These are phyloP conservation scores for Plumapathes pennacea DNA, from an alignment of 92 coral and sea anemone genomes.

Conservation along the genomic window DNA sequence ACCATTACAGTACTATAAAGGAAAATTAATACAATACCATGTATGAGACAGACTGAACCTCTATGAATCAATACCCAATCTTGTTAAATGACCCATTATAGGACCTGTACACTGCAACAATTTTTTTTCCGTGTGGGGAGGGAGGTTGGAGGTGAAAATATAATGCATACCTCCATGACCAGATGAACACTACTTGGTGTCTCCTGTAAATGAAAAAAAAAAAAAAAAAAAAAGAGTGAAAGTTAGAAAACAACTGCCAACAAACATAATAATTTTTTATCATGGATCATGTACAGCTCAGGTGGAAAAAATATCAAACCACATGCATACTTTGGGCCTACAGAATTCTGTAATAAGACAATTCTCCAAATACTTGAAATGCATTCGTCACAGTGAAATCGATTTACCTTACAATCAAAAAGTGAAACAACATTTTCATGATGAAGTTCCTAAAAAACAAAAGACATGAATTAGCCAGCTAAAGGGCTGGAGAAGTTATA, in stretches of 20 bases:
- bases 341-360: too few species aligned
- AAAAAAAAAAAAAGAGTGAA: neutral
- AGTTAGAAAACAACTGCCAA: too few species aligned
- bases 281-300: neutral
- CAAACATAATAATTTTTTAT: neutral
- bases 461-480: neutral
- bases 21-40: neutral
- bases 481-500: too few species aligned
- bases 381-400: neutral
- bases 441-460: constrained; percentile 72
- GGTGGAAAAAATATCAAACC: too few species aligned
- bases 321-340: too few species aligned
- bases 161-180: constrained; percentile 90
- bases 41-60: neutral
- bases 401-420: constrained; percentile 86
- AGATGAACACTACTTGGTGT: constrained; percentile 78
- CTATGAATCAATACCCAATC: neutral
- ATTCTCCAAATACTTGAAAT: neutral
- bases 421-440: constrained; percentile 94
- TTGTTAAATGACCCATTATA: neutral
- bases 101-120: neutral
- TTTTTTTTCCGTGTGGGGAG: neutral
- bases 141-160: too few species aligned
- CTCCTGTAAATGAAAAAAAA: constrained; percentile 44
- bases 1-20: constrained; percentile 90